A percentile compares a stretch with the other conserved stretches of the same genome.
phyloP scores from a whole-genome alignment of 2,888 invertebrate genomes.

The Amphipoea oculea region DNA sequence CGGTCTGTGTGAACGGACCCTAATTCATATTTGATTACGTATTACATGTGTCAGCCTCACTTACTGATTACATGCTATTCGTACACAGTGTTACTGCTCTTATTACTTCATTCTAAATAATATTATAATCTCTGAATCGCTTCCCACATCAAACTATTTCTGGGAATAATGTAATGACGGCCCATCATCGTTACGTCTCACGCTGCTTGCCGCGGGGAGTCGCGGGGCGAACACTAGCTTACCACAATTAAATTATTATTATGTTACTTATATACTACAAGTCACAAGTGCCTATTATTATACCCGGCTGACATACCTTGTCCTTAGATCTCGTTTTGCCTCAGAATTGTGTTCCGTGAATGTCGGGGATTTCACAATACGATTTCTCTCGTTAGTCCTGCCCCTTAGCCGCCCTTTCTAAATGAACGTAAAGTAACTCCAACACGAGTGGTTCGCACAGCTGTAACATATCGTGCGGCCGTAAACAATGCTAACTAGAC shows the following conservation, averaged over 20 bases:
- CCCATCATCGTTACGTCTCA: slow-evolving; percentile 58
- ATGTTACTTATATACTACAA: not conserved
- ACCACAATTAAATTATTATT: slow-evolving; percentile 10
- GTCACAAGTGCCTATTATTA: not conserved
- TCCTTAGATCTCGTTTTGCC: slow-evolving; percentile 8
- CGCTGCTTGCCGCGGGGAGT: slow-evolving; percentile 26
- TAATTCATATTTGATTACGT: slow-evolving; percentile 71
- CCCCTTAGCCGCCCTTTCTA: slow-evolving; percentile 51
- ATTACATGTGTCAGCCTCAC: slow-evolving; percentile 30
- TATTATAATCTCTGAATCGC: slow-evolving; percentile 39
- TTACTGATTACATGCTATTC: slow-evolving; percentile 53
- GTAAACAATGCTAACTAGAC: slow-evolving; percentile 66
- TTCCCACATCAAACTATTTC: slow-evolving; percentile 48
- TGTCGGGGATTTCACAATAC: slow-evolving; percentile 26
- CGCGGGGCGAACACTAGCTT: not conserved
- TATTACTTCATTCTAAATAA: slow-evolving; percentile 46
- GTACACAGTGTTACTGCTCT: slow-evolving; percentile 33
- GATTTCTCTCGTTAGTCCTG: slow-evolving; percentile 58
- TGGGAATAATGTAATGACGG: slow-evolving; percentile 39
- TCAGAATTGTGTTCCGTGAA: slow-evolving; percentile 31
- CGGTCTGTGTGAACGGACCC: too few species aligned
- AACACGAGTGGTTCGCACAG: slow-evolving; percentile 9
- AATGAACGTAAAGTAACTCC: slow-evolving; percentile 42
- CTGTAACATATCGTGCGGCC: slow-evolving; percentile 39
- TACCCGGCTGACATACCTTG: not conserved